These are phyloP conservation scores for Lepisosteus osseus DNA, from an alignment of 2,113 vertebrate species.

Conservation along the genomic window DNA sequence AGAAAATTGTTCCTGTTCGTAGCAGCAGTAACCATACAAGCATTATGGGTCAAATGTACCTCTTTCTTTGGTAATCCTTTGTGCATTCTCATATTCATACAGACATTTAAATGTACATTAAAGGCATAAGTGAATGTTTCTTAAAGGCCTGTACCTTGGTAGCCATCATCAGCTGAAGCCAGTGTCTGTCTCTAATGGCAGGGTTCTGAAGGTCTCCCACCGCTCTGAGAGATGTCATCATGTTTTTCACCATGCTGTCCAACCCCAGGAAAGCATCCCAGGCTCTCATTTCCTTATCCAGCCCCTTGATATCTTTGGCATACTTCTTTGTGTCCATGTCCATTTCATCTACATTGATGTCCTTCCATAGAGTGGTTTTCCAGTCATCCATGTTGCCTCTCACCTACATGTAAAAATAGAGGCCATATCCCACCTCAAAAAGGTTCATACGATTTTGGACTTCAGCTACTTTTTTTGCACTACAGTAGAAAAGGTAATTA, in stretches of 20 bases:
- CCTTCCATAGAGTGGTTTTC: constrained; percentile 80
- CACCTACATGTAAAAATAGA: too few relatives aligned
- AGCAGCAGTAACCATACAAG: too few relatives aligned
- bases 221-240: constrained; percentile 74
- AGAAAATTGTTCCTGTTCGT: too few relatives aligned
- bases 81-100: too few relatives aligned
- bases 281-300: constrained; percentile 82
- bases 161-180: constrained; percentile 84
- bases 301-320: constrained; percentile 70
- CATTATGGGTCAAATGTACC: too few relatives aligned
- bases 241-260: constrained; percentile 80
- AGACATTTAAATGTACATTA: too few relatives aligned
- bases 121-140: too few relatives aligned
- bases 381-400: constrained; percentile 70
- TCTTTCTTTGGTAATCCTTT: too few relatives aligned
- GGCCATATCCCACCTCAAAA: too few relatives aligned
- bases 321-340: constrained; percentile 84
- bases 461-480: too few relatives aligned
- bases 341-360: constrained; percentile 86
- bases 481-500: too few relatives aligned
- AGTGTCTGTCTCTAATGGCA: constrained; percentile 84
- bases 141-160: constrained; percentile 56
- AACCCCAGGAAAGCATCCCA: constrained; percentile 86
- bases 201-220: constrained; percentile 88
- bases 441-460: too few relatives aligned